Evolutionary conservation across 2,113 vertebrate genomes (phyloP).

Genomic region (Montifringilla adamsi): DNA sequence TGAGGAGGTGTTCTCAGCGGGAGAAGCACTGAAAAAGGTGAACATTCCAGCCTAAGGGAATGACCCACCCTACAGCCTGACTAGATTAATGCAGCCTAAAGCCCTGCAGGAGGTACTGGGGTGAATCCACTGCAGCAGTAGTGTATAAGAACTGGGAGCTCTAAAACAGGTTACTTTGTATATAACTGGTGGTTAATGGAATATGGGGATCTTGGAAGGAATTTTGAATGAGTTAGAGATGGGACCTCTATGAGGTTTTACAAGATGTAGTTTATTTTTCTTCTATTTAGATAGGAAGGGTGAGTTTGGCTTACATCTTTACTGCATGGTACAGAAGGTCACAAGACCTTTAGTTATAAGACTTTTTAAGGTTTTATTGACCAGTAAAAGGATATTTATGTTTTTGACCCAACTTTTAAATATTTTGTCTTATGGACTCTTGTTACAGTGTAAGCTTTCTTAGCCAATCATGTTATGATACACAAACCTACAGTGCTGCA

Average conservation of each 20-base stretch:
- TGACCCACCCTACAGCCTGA: neutral
- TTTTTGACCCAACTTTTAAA: neutral
- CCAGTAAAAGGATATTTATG: neutral
- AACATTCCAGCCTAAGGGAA: neutral
- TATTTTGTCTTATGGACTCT: neutral
- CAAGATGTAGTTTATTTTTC: neutral
- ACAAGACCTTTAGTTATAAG: neutral
- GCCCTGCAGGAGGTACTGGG: neutral
- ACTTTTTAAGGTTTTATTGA: neutral
- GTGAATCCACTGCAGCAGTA: neutral
- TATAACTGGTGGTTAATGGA: neutral
- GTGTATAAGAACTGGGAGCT: neutral
- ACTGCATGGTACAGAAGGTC: neutral
- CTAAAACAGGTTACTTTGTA: neutral
- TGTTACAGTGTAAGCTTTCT: neutral
- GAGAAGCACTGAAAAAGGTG: conserved; percentile 11
- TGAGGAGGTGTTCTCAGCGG: conserved; percentile 1
- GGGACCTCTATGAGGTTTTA: neutral
- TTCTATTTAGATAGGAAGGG: neutral
- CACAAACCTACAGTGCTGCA: neutral
- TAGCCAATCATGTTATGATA: neutral
- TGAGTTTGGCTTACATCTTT: neutral
- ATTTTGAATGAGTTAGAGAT: neutral
- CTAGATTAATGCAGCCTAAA: neutral
- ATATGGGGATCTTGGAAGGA: neutral